A percentile compares a stretch with the other conserved stretches of the same genome.
phyloP scores from a whole-genome alignment of 1,140 invertebrate species.

The Thaumetopoea pityocampa region DNA sequence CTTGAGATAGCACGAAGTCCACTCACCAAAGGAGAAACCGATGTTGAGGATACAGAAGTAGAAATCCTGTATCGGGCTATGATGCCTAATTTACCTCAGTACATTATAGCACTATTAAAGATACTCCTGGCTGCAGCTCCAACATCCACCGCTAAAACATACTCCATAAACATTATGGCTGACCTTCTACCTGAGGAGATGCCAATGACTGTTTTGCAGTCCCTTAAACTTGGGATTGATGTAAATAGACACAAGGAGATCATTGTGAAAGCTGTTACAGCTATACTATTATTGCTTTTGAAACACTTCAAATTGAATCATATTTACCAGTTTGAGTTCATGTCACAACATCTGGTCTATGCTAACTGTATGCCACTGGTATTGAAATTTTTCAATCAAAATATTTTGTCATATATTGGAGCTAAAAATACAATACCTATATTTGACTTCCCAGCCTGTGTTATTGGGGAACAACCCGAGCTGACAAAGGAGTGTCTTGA shows the following conservation, averaged over 20 bases:
- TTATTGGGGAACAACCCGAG: conserved; percentile 97
- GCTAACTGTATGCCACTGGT: conserved; percentile 99
- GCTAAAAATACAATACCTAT: conserved; percentile 96
- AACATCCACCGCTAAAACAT: conserved; percentile 98
- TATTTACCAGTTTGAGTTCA: conserved; percentile 99
- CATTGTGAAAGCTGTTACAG: conserved; percentile 98
- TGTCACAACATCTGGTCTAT: conserved; percentile 99
- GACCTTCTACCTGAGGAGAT: conserved; percentile 98
- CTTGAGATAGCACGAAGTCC: conserved; percentile 88
- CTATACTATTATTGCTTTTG: conserved; percentile 92
- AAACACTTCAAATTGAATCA: conserved; percentile 99
- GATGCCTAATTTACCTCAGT: conserved; percentile 94
- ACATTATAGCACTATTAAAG: conserved; percentile 98
- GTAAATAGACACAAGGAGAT: conserved; percentile 99
- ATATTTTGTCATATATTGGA: conserved; percentile 96
- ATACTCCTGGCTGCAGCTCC: conserved; percentile 97
- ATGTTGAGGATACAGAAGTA: conserved; percentile 85
- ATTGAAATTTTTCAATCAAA: conserved; percentile 99
- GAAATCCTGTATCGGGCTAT: conserved; percentile 95
- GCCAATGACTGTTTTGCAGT: conserved; percentile 97
- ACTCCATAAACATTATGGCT: conserved; percentile 98
- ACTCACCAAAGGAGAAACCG: conserved; percentile 84
- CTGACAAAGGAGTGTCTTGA: conserved; percentile 95
- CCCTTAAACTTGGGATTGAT: conserved; percentile 97
- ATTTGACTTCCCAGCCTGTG: conserved; percentile 96